Evolutionary conservation across 2,113 vertebrate species (phyloP), one percentile per base, ranked within the genome.

Genomic region (Callaeas wilsoni): DNA sequence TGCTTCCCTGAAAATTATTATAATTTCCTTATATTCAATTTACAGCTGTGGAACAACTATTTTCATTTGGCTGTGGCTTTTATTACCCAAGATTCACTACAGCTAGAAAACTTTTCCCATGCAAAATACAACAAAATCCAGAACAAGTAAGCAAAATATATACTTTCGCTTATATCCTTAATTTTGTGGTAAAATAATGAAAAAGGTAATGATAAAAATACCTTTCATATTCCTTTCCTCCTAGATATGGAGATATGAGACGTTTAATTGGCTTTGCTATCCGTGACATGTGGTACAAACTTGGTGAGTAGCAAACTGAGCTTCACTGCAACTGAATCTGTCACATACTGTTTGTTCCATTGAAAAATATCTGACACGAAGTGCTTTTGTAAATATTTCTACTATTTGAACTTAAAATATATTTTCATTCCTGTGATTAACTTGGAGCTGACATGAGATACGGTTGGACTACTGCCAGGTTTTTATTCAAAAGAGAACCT

Each of bases 41-140:
- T 97, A 87, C 97, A 99, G 99, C 98, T 99, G 86, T 99, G 99
- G 99, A 99, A 99, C 98, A 99, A 99, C 98, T 99, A 99, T 96
- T 99, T 99, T 98, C 99, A 99, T 98, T 98, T 99, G 98, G 99
- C 99, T 9, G 99, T 99, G 97, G 99, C 99, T 71, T 99, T 99
- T 96, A 99, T 99, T 98, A 99, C 99, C 87, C 99, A 99, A 96
- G 99, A 99, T 94, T 99, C 99, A 81, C 98, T 99, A 96, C 99
- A 99, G 97, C 98, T 99, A 87, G 99, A 99, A 97, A 98, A 99
- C 94, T 99, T 99, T 84, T 99, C 99, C 2, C 98, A 98, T 33
- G 99, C 99, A 75, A 99, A 99, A 95, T 98, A 98, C 97, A 99
- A 98, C 98, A 99, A 99, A 97, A 99, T 99, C 95, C 97, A 99